These are phyloP conservation scores for Festucalex cinctus DNA, from an alignment of 2,113 vertebrate genomes.

Conservation along the genomic window DNA sequence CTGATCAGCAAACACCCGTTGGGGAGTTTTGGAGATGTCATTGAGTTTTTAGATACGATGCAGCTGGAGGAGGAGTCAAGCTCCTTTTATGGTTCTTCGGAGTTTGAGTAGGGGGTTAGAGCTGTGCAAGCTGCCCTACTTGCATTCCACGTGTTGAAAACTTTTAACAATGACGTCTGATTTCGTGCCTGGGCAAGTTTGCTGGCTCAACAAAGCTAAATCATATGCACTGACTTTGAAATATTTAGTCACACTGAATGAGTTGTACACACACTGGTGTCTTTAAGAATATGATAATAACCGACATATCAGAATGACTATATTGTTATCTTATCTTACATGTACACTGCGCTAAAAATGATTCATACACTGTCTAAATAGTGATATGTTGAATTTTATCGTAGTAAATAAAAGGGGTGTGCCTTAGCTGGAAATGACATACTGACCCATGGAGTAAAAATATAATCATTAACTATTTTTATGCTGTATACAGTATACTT, in stretches of 20 bases:
- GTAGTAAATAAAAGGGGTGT: background rate
- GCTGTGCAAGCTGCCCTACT: background rate
- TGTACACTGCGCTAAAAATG: background rate
- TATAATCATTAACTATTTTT: too few species aligned
- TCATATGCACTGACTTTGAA: background rate
- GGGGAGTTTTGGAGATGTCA: constrained; percentile 9
- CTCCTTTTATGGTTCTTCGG: background rate
- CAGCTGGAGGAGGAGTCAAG: background rate
- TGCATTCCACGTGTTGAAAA: constrained; percentile 21
- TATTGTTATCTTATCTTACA: background rate
- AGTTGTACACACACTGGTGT: background rate
- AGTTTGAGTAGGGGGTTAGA: background rate
- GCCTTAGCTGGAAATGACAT: background rate
- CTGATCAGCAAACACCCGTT: background rate
- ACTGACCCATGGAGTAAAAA: background rate
- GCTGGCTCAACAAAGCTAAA: background rate
- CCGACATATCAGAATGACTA: background rate
- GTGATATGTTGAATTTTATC: background rate
- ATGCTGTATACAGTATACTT: background rate
- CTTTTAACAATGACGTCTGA: background rate
- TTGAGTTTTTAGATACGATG: background rate
- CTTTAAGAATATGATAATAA: background rate
- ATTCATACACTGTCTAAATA: background rate
- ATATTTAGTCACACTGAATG: background rate
- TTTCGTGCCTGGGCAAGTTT: constrained; percentile 10